A percentile compares a stretch with the other conserved stretches of the same genome.
These are phyloP conservation scores for Dreissena polymorpha DNA, from an alignment of 1,140 invertebrate genomes.

Conservation along the genomic window DNA sequence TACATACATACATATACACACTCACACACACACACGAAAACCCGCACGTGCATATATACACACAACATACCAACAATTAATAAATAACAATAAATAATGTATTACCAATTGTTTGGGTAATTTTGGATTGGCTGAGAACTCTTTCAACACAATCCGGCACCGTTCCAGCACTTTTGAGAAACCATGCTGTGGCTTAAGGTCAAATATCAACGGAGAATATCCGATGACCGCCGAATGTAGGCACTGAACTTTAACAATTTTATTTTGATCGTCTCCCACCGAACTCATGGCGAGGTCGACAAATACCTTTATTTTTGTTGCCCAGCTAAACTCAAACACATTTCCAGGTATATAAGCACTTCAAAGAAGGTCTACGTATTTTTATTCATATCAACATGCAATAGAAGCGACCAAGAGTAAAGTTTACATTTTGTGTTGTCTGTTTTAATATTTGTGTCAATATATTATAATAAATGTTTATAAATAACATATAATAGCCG, in stretches of 20 bases:
- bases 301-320: constrained; percentile 76
- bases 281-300: constrained; percentile 75
- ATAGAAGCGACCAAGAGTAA: no score
- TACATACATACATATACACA: no score
- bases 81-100: no score
- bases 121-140: constrained; percentile 63
- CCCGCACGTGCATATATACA: no score
- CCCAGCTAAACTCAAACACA: constrained; percentile 53
- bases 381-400: no score
- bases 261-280: constrained; percentile 72
- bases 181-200: constrained; percentile 59
- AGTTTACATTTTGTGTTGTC: no score
- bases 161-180: constrained; percentile 64
- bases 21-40: no score
- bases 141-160: constrained; percentile 72
- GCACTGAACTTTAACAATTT: constrained; percentile 68
- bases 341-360: neutral
- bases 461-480: no score
- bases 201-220: constrained; percentile 77
- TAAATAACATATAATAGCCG: no score
- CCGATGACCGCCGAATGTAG: constrained; percentile 73
- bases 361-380: no score
- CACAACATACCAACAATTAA: no score
- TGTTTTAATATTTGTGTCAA: no score
- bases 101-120: constrained; percentile 71